Evolutionary conservation across 2,113 vertebrate genomes (phyloP), one percentile per base, ranked within the genome.

Genomic region (Mohoua ochrocephala): DNA sequence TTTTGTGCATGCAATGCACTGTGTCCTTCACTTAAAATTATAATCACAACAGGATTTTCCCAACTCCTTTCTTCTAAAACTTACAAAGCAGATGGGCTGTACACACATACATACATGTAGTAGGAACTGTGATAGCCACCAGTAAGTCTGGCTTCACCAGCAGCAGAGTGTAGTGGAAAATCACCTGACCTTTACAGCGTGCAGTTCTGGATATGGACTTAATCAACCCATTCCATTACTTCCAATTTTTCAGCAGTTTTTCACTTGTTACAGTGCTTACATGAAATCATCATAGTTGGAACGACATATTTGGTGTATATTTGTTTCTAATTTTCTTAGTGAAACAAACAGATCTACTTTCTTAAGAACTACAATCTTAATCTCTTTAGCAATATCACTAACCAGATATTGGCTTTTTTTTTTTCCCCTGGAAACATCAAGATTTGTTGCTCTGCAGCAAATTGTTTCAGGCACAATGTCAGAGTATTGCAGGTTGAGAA

Each of bases 341-440:
- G 56, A 59, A 95, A 84, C 10, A 35, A 87, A 56, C 30, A 81
- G 59, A 39, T 26, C 68, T 82, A 23, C 10, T 50, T 61, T 78
- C 44, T 53, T 54, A 79, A 60, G 37, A 84, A 39, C 28, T 28
- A 24, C 42, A 70, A 33, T 60, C 33, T 56, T 73, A 50, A 57
- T 57, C 63, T 78, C 52, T 74, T 87, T 67, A 67, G 35, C 50
- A 93, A 49, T 54, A 87, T 54, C 54, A 60, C 57, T 87, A 85
- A 92, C 14, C 27, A 94, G 59, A 89, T 89, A 95, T 24, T 89
- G 83, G 39, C 35, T 47, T 71, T 63, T 90, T 74, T 79, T 52
- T 44, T 14, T 39, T 39, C 12, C 12, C 59, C 49, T 56, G 50
- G 59, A 79, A 90, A 81, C 31, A 52, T 41, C 6, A 45, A 60